Evolutionary conservation across 1,140 invertebrate species (phyloP), one percentile per base, ranked within the genome.

Genomic region (Monochamus saltuarius): DNA sequence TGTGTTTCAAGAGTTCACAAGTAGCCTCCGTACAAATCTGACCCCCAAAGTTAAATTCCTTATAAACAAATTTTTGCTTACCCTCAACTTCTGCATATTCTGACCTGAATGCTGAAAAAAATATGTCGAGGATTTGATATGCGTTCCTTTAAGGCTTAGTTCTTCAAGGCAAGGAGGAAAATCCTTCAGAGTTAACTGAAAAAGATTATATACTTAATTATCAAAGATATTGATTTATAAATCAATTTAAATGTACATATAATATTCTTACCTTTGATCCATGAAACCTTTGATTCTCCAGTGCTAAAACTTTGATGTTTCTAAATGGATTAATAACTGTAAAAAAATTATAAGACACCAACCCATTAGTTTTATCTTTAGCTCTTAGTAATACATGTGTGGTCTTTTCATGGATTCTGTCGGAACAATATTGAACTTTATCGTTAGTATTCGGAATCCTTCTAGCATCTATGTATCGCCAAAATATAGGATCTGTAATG

Each of bases 141-240:
- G 51, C 7, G 67, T 65, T 61, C 64, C 68, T 14, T 50, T 64
- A 8, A 73, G 61, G 55, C 71, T 71, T 4, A 73, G 46, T 43
- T 73, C 71, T 13, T 61, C 60, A 11, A 73, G 54, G n/a, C 42
- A 45, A 16, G 54, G 50, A 13, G 71, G 71, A 65, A 70, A 73
- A 22, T 59, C 51, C 4, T 35, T 55, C 42, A 68, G 37, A 6
- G 37, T 29, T 8, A 62, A 19, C 61, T 58, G 29, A 7, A 61
- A 59, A 10, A 42, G 17, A 34, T 50, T 11, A 29, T 16, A 14
- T 13, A 13, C n/a, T 8, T 10, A 39, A 14, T 16, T 54, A 10
- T 2, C 37, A 47, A 4, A 10, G 4, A 9, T 47, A 22, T 47
- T 46, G 45, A 16, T 11, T 43, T 19, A 43, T 42, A 4, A 19